Percentiles rank a stretch among this genome's conserved stretches.
phyloP scores from a whole-genome alignment of 2,113 vertebrate species.

The Chloropsis hardwickii region DNA sequence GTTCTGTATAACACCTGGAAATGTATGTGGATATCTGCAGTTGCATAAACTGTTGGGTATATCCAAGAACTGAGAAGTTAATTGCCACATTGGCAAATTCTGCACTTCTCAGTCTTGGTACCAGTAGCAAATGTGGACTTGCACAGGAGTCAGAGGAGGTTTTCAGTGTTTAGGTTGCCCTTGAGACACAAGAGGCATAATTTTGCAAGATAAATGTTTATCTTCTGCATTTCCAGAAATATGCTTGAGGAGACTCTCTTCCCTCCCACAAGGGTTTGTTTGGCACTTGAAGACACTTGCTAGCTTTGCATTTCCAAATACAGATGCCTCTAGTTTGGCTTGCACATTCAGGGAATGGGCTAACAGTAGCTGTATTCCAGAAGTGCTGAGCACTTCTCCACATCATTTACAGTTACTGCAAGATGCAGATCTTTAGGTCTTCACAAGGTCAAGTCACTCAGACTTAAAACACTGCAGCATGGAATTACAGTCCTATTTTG shows the following conservation, averaged over 20 bases:
- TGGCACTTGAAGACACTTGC: not conserved
- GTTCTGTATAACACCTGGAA: not conserved
- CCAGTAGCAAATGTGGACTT: not conserved
- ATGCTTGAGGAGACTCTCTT: not conserved
- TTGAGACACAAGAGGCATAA: not conserved
- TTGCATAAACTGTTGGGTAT: not conserved
- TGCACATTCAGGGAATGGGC: not conserved
- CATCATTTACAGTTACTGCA: not conserved
- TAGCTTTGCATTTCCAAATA: constrained; percentile 7
- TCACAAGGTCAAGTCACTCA: not conserved
- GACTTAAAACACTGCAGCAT: not conserved
- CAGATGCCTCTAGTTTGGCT: not conserved
- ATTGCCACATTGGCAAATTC: not conserved
- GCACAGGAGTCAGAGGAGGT: not conserved
- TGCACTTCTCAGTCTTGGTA: not conserved
- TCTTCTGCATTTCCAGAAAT: not conserved
- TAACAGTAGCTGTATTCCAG: not conserved
- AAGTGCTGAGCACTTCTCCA: not conserved
- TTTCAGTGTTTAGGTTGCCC: not conserved
- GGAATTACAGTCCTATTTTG: constrained; percentile 36
- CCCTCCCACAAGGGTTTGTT: not conserved
- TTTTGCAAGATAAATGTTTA: not conserved
- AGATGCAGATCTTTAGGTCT: not conserved
- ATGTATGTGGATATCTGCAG: not conserved
- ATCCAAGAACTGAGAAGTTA: not conserved